Conservation (phyloP, 2,113 vertebrate species). For the Chloropsis cyanopogon region DNA sequence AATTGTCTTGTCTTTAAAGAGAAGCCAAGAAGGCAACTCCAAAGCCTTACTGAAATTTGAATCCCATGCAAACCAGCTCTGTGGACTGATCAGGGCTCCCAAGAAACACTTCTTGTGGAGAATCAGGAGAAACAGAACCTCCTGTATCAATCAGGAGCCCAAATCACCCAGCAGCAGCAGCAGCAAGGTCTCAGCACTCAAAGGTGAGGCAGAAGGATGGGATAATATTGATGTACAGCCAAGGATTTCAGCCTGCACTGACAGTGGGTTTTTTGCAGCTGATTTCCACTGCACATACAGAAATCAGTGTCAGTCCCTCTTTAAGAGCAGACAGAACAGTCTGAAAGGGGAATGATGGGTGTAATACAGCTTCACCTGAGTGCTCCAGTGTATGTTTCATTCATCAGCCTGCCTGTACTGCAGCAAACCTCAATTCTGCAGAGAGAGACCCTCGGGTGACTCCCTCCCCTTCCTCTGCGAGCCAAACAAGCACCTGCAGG, state of each 20-base stretch:
- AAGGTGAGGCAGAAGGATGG: neutral
- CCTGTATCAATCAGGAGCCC: neutral
- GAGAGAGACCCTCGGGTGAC: neutral
- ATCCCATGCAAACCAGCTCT: neutral
- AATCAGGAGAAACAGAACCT: neutral
- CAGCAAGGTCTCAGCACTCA: neutral
- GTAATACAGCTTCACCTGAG: neutral
- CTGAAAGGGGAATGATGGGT: neutral
- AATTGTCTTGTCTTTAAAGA: constrained; percentile 10
- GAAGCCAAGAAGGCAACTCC: constrained; percentile 4
- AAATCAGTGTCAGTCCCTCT: neutral
- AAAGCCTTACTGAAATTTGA: neutral
- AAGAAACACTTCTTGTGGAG: neutral
- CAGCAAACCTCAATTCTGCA: neutral
- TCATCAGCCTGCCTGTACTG: neutral
- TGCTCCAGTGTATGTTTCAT: neutral
- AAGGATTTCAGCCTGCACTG: neutral
- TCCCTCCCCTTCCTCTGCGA: neutral
- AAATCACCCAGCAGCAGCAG: neutral
- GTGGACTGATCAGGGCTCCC: neutral
- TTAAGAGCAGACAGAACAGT: neutral
- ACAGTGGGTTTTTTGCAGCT: neutral
- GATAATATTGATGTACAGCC: fast-evolving
- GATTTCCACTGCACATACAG: neutral
- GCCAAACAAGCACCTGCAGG: neutral